phyloP scores from a whole-genome alignment of 2,113 vertebrate genomes.

The Anseranas semipalmata region DNA sequence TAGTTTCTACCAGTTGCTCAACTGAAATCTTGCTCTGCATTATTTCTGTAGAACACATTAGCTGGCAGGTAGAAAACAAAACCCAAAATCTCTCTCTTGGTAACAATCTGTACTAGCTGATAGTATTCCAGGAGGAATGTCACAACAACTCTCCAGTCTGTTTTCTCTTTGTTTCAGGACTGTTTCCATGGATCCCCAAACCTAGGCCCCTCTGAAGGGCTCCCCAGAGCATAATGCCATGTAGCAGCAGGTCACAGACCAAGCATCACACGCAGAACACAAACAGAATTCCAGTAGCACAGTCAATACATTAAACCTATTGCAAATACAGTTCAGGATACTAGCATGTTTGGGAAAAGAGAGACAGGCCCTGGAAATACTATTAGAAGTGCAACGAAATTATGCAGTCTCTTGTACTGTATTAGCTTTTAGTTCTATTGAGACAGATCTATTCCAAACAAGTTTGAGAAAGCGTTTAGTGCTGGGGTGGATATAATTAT shows the following conservation, averaged over 20 bases:
- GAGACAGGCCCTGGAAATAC: background rate
- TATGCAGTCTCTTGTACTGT: background rate
- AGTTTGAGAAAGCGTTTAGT: background rate
- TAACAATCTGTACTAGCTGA: slow-evolving; percentile 13
- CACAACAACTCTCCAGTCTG: slow-evolving; percentile 37
- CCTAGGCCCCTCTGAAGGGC: slow-evolving; percentile 35
- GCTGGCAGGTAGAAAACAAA: background rate
- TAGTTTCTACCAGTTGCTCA: background rate
- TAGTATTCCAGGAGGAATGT: slow-evolving; percentile 48
- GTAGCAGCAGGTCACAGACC: slow-evolving; percentile 35
- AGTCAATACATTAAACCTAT: background rate
- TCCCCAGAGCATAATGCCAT: slow-evolving; percentile 10
- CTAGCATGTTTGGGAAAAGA: background rate
- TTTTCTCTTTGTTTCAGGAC: slow-evolving; percentile 67
- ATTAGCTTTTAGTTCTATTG: background rate
- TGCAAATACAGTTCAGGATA: background rate
- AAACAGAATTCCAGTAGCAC: background rate
- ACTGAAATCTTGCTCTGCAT: background rate
- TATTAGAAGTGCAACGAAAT: background rate
- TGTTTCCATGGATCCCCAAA: slow-evolving; percentile 66
- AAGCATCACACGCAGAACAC: background rate
- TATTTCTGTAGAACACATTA: background rate
- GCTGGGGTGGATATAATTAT: background rate
- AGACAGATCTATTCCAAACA: slow-evolving; percentile 12
- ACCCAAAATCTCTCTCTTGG: background rate